phyloP scores from a whole-genome alignment of 2,797 vertebrate species.

The Chloroceryle inda region DNA sequence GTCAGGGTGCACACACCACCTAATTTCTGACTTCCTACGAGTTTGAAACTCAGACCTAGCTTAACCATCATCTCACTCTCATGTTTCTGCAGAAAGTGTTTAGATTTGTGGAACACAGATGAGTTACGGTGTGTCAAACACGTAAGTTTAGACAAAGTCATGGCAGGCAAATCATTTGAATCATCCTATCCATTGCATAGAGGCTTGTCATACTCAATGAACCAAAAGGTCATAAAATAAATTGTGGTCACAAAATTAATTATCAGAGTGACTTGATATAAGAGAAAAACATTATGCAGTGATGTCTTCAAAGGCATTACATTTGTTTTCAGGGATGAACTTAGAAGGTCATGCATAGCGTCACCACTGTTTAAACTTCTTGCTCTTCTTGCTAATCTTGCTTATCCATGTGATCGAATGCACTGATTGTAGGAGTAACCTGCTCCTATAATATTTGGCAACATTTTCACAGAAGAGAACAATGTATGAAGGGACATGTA shows the following conservation, averaged over 20 bases:
- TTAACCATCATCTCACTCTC: not conserved
- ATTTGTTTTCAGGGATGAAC: not conserved
- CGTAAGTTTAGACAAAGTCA: not conserved
- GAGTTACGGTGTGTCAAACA: not conserved
- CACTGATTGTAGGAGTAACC: not conserved
- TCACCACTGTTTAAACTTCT: not conserved
- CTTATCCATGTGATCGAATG: not conserved
- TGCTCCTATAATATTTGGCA: not conserved
- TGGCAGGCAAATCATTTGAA: not conserved
- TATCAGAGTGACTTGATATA: not conserved
- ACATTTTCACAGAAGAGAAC: not conserved
- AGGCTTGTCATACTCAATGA: not conserved
- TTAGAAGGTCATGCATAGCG: not conserved
- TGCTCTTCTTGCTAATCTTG: not conserved
- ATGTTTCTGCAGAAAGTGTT: not conserved
- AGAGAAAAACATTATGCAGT: not conserved
- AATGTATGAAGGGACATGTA: not conserved
- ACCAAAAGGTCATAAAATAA: not conserved
- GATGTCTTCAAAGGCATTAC: not conserved
- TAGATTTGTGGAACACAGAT: not conserved
- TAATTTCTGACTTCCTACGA: not conserved
- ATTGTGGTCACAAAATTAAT: not conserved
- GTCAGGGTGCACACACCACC: rapidly evolving
- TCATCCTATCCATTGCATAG: rapidly evolving
- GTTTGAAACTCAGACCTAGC: not conserved